Conservation (phyloP, 2,113 vertebrate genomes). For the Podarcis muralis region DNA sequence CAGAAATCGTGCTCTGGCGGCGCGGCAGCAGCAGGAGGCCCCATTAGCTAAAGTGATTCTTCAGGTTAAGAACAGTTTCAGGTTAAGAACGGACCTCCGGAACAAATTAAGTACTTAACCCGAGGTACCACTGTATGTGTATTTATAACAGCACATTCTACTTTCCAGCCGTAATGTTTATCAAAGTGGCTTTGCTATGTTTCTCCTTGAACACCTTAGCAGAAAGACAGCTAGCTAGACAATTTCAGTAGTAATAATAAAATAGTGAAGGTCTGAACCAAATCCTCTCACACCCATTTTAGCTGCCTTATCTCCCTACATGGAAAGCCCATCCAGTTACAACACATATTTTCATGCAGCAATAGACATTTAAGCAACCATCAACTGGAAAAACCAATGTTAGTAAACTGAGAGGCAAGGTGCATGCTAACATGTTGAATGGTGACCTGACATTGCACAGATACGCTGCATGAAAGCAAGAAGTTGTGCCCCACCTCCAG, state of each 20-base stretch:
- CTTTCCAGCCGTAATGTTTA: not conserved
- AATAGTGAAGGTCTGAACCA: not conserved
- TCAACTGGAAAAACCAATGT: not conserved
- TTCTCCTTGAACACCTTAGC: not conserved
- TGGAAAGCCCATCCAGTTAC: not conserved
- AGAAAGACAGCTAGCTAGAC: not conserved
- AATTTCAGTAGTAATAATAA: not conserved
- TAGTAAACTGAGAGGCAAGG: not conserved
- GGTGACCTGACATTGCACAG: not conserved
- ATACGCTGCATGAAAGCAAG: not conserved
- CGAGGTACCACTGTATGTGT: no score
- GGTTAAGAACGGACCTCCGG: no score
- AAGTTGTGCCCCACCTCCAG: not conserved
- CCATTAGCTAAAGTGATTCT: no score
- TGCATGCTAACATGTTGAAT: not conserved
- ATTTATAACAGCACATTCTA: not conserved
- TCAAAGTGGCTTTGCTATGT: no score
- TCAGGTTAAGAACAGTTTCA: no score
- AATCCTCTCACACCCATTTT: not conserved
- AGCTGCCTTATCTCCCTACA: not conserved
- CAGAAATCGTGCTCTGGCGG: no score
- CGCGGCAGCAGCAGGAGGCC: no score
- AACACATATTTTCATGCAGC: not conserved
- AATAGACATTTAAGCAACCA: not conserved
- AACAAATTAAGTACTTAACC: no score